A percentile compares a stretch with the other conserved stretches of the same genome.
Evolutionary conservation across 2,888 invertebrate species (phyloP).

Genomic region (Macrophya annulata): DNA sequence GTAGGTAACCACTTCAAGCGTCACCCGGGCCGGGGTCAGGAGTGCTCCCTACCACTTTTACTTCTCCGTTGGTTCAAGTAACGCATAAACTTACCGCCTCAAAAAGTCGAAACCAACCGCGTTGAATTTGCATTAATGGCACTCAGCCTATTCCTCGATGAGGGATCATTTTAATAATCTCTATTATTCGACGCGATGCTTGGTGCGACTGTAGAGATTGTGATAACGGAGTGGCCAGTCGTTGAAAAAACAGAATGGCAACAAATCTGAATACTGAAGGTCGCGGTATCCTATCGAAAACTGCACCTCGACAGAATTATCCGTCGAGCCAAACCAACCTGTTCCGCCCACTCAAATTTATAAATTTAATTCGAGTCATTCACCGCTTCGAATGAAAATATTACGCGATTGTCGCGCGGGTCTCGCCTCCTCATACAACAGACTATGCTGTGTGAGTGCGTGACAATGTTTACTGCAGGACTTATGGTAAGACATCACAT

Average conservation of each 20-base stretch:
- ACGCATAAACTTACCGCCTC: conserved; percentile 33
- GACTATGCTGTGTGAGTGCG: conserved; percentile 4
- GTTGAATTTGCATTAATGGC: conserved; percentile 6
- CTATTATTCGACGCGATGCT: not conserved
- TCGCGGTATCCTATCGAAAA: conserved; percentile 12
- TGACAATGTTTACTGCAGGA: not conserved
- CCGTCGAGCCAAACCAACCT: conserved; percentile 21
- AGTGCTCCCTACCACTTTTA: conserved; percentile 36
- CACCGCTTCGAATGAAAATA: conserved; percentile 25
- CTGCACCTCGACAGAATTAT: conserved; percentile 34
- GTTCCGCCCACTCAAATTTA: conserved; percentile 46
- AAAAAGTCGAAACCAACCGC: conserved; percentile 1
- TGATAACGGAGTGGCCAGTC: not conserved
- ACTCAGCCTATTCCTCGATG: not conserved
- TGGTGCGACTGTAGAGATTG: not conserved
- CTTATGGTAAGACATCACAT: conserved; percentile 4
- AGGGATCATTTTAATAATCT: conserved; percentile 18
- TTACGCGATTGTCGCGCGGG: conserved; percentile 30
- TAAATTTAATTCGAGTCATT: conserved; percentile 36
- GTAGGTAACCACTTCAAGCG: conserved; percentile 12
- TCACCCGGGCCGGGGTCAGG: conserved; percentile 39
- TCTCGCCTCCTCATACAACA: not conserved
- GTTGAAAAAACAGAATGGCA: not conserved
- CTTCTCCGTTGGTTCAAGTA: conserved; percentile 22
- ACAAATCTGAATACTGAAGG: not conserved